Percentiles rank a stretch among this genome's conserved stretches.
Conservation (phyloP, 1,140 invertebrate species). For the Drosophila pandora region DNA sequence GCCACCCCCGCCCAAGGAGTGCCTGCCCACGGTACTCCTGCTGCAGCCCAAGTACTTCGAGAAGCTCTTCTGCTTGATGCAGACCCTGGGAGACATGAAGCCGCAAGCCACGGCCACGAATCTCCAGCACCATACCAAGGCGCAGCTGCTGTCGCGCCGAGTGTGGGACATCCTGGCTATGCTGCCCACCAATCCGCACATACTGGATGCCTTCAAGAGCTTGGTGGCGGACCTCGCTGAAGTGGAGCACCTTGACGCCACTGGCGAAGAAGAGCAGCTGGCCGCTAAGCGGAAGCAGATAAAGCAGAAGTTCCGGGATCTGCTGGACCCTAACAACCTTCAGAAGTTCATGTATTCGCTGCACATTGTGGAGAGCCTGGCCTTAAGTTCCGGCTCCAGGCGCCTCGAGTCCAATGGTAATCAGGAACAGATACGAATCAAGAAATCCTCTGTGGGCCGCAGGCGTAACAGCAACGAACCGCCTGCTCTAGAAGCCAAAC, state of each 20-base stretch:
- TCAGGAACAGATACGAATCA: slow-evolving; percentile 55
- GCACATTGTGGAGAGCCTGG: slow-evolving; percentile 92
- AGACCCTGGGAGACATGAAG: slow-evolving; percentile 93
- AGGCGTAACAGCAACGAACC: slow-evolving; percentile 70
- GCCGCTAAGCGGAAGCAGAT: slow-evolving; percentile 71
- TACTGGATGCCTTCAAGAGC: slow-evolving; percentile 93
- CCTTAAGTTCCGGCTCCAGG: slow-evolving; percentile 52
- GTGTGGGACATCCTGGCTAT: slow-evolving; percentile 97
- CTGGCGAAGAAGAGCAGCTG: slow-evolving; percentile 60
- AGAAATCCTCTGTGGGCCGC: slow-evolving; percentile 44
- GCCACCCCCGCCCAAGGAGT: slow-evolving; percentile 91
- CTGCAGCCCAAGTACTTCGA: slow-evolving; percentile 94
- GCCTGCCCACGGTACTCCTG: slow-evolving; percentile 92
- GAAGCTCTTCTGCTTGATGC: slow-evolving; percentile 94
- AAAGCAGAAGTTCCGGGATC: slow-evolving; percentile 86
- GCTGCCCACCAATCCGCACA: slow-evolving; percentile 93
- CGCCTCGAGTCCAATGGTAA: slow-evolving; percentile 62
- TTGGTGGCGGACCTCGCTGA: slow-evolving; percentile 85
- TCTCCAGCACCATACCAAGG: slow-evolving; percentile 93
- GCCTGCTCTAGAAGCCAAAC: slow-evolving; percentile 41
- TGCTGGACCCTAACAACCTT: slow-evolving; percentile 93
- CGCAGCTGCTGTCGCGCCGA: slow-evolving; percentile 93
- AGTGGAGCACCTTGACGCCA: slow-evolving; percentile 52
- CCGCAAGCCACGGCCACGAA: slow-evolving; percentile 87
- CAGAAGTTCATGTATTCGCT: slow-evolving; percentile 98